Evolutionary conservation across 1,140 invertebrate genomes (phyloP), one percentile per base, ranked within the genome.

Genomic region (Mycetomoellerius zeteki): DNA sequence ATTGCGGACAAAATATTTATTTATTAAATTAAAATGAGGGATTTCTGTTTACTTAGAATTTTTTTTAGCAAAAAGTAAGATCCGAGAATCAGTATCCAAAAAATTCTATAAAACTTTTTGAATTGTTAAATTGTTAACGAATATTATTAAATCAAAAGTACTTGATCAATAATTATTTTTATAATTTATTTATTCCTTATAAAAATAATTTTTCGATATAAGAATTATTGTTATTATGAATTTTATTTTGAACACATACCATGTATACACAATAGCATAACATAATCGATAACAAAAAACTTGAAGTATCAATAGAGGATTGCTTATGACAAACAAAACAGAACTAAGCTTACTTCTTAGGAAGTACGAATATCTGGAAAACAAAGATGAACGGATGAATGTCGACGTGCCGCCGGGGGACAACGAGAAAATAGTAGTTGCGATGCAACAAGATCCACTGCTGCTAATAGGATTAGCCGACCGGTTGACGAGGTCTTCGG

Each of bases 381-480:
- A 50, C 12, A 33, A 52, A 58, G 33, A 24, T 33, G 64, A 85
- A 52, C 19, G 12, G 24, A 78, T 56, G 54, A 81, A 37, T 12
- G 16, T 50, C 12, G 19, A 37, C 27, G 69, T 27, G n/a, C 19
- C 47, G 19, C 27, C n/a, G 24, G 10, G 12, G 33, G 54, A 86
- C n/a, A 86, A 54, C 65, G 85, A 58, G 60, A 81, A 91, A 85
- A 82, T 84, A 62, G 67, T 58, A 90, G 89, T 89, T 72, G 60
- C 80, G 27, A 62, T 56, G 67, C 72, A 89, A 90, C 86, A 86
- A 72, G 76, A 86, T 90, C 69, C 80, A 84, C 71, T 77, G 62
- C 76, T 43, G 56, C 89, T 93, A 93, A 92, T 92, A 93, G 91
- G 93, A 93, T 93, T 92, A 93, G 75, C 73, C 65, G 86, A 91